phyloP scores from a whole-genome alignment of 2,888 invertebrate genomes.

The Dioctria rufipes region DNA sequence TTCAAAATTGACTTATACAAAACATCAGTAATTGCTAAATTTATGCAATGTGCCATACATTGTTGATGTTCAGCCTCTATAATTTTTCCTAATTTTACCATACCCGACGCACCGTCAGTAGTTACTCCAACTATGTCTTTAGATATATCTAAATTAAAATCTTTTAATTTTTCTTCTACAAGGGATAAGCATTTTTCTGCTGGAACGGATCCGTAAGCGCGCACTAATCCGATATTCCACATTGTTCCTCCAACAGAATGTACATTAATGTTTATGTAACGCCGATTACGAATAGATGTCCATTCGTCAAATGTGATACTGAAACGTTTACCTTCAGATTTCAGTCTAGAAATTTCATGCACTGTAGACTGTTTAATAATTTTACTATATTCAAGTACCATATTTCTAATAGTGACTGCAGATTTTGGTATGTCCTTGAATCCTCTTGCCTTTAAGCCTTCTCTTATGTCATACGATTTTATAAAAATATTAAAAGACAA shows the following conservation, averaged over 20 bases:
- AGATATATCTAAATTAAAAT: neutral
- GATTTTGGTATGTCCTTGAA: conserved; percentile 40
- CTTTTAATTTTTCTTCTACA: conserved; percentile 5
- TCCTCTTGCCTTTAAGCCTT: conserved; percentile 31
- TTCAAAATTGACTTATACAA: neutral
- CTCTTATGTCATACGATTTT: conserved; percentile 35
- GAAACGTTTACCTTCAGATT: neutral
- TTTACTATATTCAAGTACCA: conserved; percentile 13
- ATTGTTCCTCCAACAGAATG: conserved; percentile 10
- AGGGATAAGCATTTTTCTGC: conserved; percentile 33
- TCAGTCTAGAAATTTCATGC: conserved; percentile 2
- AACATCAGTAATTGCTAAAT: conserved; percentile 15
- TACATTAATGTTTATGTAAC: conserved; percentile 42
- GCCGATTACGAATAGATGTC: conserved; percentile 34
- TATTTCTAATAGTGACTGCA: conserved; percentile 20
- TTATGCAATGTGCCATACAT: conserved; percentile 23
- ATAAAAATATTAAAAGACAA: conserved; percentile 38
- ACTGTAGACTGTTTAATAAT: neutral
- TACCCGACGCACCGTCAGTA: too few relatives aligned
- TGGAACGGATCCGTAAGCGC: conserved; percentile 25
- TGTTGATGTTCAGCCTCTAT: conserved; percentile 16
- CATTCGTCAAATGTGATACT: conserved; percentile 45
- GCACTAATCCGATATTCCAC: conserved; percentile 39
- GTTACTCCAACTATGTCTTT: conserved; percentile 17
- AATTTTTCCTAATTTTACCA: neutral